Evolutionary conservation across 2,888 invertebrate genomes (phyloP).

Genomic region (Hedychridium roseum): DNA sequence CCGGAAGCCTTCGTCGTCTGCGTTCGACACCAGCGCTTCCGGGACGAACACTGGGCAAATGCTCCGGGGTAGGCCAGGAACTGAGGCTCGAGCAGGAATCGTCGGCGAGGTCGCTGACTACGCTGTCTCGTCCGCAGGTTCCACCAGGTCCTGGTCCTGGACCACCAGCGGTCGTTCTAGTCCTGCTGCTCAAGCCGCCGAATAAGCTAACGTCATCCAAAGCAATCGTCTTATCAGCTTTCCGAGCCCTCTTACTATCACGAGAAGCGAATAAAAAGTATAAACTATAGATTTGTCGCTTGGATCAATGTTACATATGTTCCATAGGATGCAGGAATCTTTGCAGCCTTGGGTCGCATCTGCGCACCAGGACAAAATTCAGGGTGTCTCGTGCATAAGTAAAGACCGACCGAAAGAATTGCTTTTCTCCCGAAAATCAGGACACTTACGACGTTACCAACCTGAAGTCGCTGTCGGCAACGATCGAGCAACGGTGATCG

Average conservation of each 20-base stretch:
- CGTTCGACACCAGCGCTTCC: slow-evolving; percentile 65
- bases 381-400: no score
- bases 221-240: slow-evolving; percentile 43
- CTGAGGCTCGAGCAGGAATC: slow-evolving; percentile 57
- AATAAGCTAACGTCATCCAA: slow-evolving; percentile 60
- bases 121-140: slow-evolving; percentile 56
- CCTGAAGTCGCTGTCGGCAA: slow-evolving; percentile 62
- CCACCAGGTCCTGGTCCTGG: slow-evolving; percentile 38
- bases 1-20: slow-evolving; percentile 83
- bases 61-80: slow-evolving; percentile 60
- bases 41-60: slow-evolving; percentile 45
- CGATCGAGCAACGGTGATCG: slow-evolving; percentile 57
- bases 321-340: no score
- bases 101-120: slow-evolving; percentile 57
- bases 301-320: no score
- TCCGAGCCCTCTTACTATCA: no score
- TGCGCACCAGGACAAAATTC: no score
- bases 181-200: slow-evolving; percentile 59
- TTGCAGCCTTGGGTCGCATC: no score
- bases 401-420: neutral
- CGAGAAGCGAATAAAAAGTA: no score
- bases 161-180: slow-evolving; percentile 46
- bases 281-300: no score
- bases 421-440: neutral
- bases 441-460: slow-evolving; percentile 45